Evolutionary conservation across 2,888 invertebrate genomes (phyloP), one percentile per base, ranked within the genome.

Genomic region (Trichacis sp.): DNA sequence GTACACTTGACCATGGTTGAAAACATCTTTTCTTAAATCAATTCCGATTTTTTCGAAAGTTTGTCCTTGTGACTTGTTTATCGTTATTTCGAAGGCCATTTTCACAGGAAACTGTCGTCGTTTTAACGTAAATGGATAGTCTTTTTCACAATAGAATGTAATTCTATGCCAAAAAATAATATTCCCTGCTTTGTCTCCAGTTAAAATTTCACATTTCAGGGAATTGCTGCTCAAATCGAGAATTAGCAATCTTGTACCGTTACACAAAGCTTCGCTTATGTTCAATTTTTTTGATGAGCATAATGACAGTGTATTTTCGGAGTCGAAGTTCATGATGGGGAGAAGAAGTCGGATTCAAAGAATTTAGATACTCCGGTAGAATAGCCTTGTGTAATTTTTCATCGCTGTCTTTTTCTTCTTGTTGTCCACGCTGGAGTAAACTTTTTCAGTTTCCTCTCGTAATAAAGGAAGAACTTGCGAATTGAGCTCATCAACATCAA

Each of bases 401-500:
- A 24, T 58, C 42, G 42, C 45, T 29, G 15, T 14, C 50, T 6
- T 38, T 46, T 9, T 14, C 29, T 30, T 55, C 47, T 9, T 46
- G 38, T 29, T 61, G 19, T 61, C 38, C 8, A 61, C 15, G 18
- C 59, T 29, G 17, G 33, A 48, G 20, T 59, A 59, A 9, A 47
- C 24, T n/a, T 51, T 51, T 29, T 58, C 51, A n/a, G n/a, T n/a
- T n/a, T n/a, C n/a, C n/a, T n/a, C n/a, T n/a, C n/a, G n/a, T 33
- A 46, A 45, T 14, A 57, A 36, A 15, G 49, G 20, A 11, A 36
- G 14, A 8, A 60, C 24, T 12, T n/a, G n/a, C n/a, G n/a, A n/a
- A 48, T 73, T 72, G 1, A 73, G 64, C 58, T 68, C 66, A 49
- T 69, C 52, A 6, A 69, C 71, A 50, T 73, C 71, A 6, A 49